phyloP scores from a whole-genome alignment of 2,888 invertebrate genomes.

The Scrobipalpa atriplicella region DNA sequence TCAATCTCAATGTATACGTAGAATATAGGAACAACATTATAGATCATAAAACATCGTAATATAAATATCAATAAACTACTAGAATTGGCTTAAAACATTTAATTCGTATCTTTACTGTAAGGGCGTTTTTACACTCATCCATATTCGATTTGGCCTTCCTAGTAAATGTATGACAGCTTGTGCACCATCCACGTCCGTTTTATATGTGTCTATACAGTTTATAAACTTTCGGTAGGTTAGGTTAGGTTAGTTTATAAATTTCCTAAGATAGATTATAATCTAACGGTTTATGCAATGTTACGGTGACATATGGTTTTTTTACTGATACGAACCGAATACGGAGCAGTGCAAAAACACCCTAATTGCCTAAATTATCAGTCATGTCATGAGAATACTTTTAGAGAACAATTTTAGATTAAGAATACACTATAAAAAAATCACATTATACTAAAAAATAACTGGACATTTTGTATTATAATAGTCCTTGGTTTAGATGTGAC shows the following conservation, averaged over 20 bases:
- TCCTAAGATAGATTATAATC: no score
- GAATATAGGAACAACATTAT: conserved; percentile 19
- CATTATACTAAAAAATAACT: background rate
- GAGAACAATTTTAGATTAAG: conserved; percentile 12
- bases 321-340: no score
- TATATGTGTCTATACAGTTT: no score
- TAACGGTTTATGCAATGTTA: no score
- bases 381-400: conserved; percentile 33
- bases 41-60: background rate
- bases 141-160: no score
- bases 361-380: conserved; percentile 24
- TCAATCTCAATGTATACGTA: background rate
- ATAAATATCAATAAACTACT: conserved; percentile 11
- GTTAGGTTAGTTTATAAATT: no score
- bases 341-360: no score
- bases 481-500: conserved; percentile 12
- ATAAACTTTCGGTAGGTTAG: no score
- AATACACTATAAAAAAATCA: background rate
- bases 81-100: conserved; percentile 1
- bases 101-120: conserved; percentile 23
- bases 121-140: no score
- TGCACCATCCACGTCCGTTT: no score
- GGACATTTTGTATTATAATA: background rate
- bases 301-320: no score
- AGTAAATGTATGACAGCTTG: no score